phyloP scores from a whole-genome alignment of 1,140 invertebrate genomes.

The Drosophila novamexicana region DNA sequence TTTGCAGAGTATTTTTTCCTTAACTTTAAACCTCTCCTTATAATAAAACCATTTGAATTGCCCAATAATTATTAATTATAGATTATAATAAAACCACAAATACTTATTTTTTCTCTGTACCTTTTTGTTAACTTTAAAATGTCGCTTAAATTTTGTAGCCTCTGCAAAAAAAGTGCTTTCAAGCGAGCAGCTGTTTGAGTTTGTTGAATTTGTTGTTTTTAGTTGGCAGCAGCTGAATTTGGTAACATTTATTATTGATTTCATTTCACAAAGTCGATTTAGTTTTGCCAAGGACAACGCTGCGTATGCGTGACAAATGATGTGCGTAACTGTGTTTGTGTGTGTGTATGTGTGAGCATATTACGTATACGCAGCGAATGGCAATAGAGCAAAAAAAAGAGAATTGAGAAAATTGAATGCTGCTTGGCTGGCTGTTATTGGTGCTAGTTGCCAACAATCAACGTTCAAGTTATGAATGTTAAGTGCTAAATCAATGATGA shows the following conservation, averaged over 20 bases:
- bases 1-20: too few relatives aligned
- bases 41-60: too few relatives aligned
- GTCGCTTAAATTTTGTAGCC: too few relatives aligned
- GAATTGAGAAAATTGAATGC: conserved; percentile 4
- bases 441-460: conserved; percentile 16
- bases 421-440: background rate
- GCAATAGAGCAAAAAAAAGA: background rate
- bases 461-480: conserved; percentile 44
- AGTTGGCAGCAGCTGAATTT: background rate
- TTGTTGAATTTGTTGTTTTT: background rate
- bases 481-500: conserved; percentile 62
- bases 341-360: background rate
- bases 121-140: background rate
- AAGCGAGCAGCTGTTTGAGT: background rate
- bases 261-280: conserved; percentile 4
- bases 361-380: conserved; percentile 24
- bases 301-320: conserved; percentile 26
- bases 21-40: too few relatives aligned
- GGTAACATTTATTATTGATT: conserved; percentile 8
- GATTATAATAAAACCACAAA: too few relatives aligned
- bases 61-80: too few relatives aligned
- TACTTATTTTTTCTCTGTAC: too few relatives aligned
- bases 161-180: too few relatives aligned
- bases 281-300: conserved; percentile 34
- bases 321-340: background rate